A percentile compares a stretch with the other conserved stretches of the same genome.
These are phyloP conservation scores for Cololabis saira DNA, from an alignment of 2,113 vertebrate species.

Conservation along the genomic window DNA sequence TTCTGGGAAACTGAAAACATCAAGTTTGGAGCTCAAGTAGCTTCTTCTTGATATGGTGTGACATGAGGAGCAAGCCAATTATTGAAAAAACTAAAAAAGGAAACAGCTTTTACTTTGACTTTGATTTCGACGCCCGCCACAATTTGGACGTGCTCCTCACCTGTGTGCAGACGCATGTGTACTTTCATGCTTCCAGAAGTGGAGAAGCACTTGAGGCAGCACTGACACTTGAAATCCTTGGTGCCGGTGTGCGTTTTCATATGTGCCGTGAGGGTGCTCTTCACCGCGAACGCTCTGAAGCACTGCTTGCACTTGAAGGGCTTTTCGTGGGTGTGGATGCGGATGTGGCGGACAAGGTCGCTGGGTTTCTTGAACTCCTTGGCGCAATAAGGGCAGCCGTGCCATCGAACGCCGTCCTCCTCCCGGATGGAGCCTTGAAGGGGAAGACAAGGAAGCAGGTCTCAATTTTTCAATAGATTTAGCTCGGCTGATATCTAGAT, in stretches of 20 bases:
- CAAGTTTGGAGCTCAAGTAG: too few species aligned
- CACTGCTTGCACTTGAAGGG: conserved; percentile 99
- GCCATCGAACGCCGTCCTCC: conserved; percentile 95
- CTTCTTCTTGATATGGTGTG: too few species aligned
- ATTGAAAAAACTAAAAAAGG: background rate
- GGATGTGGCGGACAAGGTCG: conserved; percentile 96
- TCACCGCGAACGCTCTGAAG: conserved; percentile 96
- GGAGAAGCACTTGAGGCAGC: conserved; percentile 97
- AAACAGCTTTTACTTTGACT: conserved; percentile 6
- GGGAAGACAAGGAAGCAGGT: background rate
- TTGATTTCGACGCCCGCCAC: conserved; percentile 7
- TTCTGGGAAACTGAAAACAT: too few species aligned
- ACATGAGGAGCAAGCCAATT: background rate
- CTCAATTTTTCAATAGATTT: background rate
- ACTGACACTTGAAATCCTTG: conserved; percentile 97
- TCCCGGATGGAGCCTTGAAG: conserved; percentile 91
- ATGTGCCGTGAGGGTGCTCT: conserved; percentile 98
- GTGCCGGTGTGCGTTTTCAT: conserved; percentile 97
- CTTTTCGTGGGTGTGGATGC: conserved; percentile 98
- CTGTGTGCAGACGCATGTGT: conserved; percentile 97
- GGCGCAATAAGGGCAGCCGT: conserved; percentile 94
- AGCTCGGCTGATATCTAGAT: background rate
- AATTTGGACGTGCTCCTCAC: conserved; percentile 73
- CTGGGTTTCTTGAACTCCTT: conserved; percentile 99
- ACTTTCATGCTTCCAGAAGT: conserved; percentile 99